phyloP scores from a whole-genome alignment of 2,113 vertebrate species.

The Macaca nemestrina region DNA sequence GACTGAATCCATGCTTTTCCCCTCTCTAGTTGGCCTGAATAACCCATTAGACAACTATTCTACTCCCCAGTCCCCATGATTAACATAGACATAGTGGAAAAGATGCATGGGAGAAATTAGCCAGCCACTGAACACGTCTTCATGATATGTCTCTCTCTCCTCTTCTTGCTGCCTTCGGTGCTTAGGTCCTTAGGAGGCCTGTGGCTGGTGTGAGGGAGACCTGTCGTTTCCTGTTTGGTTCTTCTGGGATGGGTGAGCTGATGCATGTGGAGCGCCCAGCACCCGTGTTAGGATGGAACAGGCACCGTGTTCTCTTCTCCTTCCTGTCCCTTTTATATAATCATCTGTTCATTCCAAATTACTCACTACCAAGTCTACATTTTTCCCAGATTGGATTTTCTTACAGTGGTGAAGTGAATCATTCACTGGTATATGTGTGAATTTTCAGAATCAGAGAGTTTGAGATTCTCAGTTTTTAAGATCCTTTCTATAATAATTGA shows the following conservation, averaged over 20 bases:
- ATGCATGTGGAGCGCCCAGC: background rate
- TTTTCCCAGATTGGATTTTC: constrained; percentile 20
- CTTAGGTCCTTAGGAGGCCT: too few relatives aligned
- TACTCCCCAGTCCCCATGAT: background rate
- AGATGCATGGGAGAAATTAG: background rate
- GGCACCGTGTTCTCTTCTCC: rapidly evolving
- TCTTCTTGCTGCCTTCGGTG: too few relatives aligned
- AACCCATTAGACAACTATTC: background rate
- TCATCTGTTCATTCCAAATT: background rate
- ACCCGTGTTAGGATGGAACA: rapidly evolving
- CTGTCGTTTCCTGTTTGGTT: background rate
- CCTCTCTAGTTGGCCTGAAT: background rate
- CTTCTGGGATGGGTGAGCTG: rapidly evolving
- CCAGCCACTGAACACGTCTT: background rate
- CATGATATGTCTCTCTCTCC: rapidly evolving
- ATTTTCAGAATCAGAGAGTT: background rate
- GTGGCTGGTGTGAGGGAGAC: background rate
- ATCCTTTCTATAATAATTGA: background rate
- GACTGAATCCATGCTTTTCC: background rate
- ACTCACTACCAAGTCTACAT: background rate
- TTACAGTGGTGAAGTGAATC: background rate
- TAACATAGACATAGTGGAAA: too few relatives aligned
- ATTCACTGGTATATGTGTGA: background rate
- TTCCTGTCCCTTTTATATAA: background rate
- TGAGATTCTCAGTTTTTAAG: background rate